Base-by-base conservation (phyloP, 2,888 invertebrate genomes). In the Digitonthophagus gazella region DNA sequence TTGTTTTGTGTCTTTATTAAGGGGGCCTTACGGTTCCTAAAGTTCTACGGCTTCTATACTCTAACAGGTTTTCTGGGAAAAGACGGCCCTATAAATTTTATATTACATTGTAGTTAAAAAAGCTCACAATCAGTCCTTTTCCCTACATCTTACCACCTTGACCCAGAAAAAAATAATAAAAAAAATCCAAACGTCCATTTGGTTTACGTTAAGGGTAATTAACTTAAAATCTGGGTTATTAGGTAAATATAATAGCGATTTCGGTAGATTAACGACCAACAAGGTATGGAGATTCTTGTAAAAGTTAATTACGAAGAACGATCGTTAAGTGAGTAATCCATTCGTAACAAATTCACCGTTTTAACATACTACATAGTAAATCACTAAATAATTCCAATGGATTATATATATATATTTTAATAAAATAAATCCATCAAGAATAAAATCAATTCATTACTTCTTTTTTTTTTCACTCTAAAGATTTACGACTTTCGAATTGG, bases 1-100 rank as follows among this genome's bases (percentile, higher is more conserved):
- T 19, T 20, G 20, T 20, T 61, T 61, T 61, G 61, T 61, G 61
- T 61, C 61, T 61, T 61, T 61, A 61, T 61, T 61, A 61, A 44
- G 28, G 28, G 28, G 28, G 22, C 22, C 22, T 22, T 4, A 1
- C 2, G 11, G 28, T 44, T 44, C 11, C 28, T n/a, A n/a, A n/a
- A n/a, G n/a, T n/a, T 44, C 28, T 44, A 6, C 28, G 6, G 11
- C 28, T 44, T 44, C 28, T 44, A 44, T 44, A 44, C 28, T 44
- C 28, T 44, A 44, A 44, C 28, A 44, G 28, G 28, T 44, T 44
- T 44, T 44, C 28, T 44, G 28, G 28, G 28, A 44, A n/a, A 44
- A 44, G 28, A 44, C 1, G 28, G 28, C 28, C 28, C 28, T 44
- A 44, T 44, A 44, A 44, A 44, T 44, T 44, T 44, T 44, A 44